Conservation (phyloP, 2,888 invertebrate genomes). For the Dryococelus australis region DNA sequence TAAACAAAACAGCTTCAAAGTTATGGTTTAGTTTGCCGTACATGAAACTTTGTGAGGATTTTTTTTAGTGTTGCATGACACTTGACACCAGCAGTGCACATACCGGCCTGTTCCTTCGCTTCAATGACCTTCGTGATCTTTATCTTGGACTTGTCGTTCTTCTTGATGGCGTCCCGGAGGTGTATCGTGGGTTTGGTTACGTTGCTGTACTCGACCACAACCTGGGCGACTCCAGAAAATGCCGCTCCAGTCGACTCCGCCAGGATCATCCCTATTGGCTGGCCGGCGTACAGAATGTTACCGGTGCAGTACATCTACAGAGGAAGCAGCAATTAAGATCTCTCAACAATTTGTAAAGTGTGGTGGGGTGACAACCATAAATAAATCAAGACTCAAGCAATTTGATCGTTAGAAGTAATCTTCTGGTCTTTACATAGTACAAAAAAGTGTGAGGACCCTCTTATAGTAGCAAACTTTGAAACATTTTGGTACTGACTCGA, state of each 20-base stretch:
- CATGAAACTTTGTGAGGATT: too few species aligned
- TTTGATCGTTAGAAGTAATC: too few species aligned
- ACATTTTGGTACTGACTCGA: too few species aligned
- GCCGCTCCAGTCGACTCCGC: slow-evolving; percentile 69
- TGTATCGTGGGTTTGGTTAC: slow-evolving; percentile 39
- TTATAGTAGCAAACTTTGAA: too few species aligned
- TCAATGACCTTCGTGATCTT: not conserved
- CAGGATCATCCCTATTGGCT: slow-evolving; percentile 77
- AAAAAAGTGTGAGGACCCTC: too few species aligned
- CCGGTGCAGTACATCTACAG: slow-evolving; percentile 62
- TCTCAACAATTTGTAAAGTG: too few species aligned
- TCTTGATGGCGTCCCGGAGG: slow-evolving; percentile 35
- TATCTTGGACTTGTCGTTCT: slow-evolving; percentile 29
- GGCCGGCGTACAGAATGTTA: slow-evolving; percentile 70
- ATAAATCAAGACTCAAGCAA: too few species aligned
- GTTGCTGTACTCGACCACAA: slow-evolving; percentile 65
- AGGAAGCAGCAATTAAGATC: not conserved
- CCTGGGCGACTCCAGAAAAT: slow-evolving; percentile 64
- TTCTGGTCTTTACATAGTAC: too few species aligned
- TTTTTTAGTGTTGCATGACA: too few species aligned
- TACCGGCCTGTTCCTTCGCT: not conserved
- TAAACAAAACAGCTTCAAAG: too few species aligned
- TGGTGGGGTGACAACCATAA: too few species aligned
- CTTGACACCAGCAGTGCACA: not conserved
- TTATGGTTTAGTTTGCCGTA: too few species aligned